Evolutionary conservation across 2,113 vertebrate genomes (phyloP).

Genomic region (Oceanodroma tethys): DNA sequence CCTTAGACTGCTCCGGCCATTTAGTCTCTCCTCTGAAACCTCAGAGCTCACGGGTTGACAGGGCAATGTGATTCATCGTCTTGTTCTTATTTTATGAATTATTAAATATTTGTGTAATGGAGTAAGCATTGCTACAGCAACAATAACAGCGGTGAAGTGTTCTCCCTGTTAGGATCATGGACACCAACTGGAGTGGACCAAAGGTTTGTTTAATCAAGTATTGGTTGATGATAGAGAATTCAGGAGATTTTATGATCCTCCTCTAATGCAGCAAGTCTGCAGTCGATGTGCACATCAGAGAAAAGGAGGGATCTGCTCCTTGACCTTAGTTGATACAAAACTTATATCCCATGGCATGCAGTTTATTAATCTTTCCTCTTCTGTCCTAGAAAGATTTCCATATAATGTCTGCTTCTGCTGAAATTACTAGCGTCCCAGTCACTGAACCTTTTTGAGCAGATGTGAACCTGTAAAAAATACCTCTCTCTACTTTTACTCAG

Average conservation of each 20-base stretch:
- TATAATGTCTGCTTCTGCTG: background rate
- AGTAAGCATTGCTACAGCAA: background rate
- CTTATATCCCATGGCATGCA: background rate
- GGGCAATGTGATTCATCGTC: background rate
- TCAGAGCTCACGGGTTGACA: background rate
- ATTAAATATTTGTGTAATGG: background rate
- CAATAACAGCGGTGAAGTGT: background rate
- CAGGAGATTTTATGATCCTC: background rate
- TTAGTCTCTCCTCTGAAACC: background rate
- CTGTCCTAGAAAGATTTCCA: background rate
- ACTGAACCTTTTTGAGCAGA: background rate
- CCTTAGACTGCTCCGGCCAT: background rate
- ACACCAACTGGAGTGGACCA: background rate
- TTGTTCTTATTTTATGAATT: background rate
- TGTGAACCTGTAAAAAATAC: background rate
- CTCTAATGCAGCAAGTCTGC: background rate
- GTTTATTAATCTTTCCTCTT: background rate
- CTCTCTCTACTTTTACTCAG: background rate
- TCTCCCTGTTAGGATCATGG: background rate
- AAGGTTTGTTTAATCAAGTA: background rate
- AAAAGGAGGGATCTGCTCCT: background rate
- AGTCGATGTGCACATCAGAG: background rate
- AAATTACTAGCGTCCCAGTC: background rate
- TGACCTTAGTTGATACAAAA: background rate
- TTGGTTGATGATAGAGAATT: background rate